These are phyloP conservation scores for Cuculus canorus DNA, from an alignment of 2,797 vertebrate species.

Conservation along the genomic window DNA sequence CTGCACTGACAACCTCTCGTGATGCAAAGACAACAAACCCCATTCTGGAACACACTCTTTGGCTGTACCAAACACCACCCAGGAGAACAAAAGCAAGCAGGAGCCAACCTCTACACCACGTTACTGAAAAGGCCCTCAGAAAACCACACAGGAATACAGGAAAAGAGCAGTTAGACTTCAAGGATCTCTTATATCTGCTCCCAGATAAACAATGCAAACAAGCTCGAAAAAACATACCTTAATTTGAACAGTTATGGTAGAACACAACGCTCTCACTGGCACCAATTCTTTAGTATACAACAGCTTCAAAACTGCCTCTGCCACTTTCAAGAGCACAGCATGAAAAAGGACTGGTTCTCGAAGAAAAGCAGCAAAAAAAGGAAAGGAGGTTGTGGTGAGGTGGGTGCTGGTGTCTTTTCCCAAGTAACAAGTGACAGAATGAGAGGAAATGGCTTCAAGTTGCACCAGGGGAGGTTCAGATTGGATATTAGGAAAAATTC, in stretches of 20 bases:
- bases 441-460: too few relatives aligned
- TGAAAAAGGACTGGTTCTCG: not conserved
- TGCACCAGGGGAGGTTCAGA: too few relatives aligned
- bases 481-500: too few relatives aligned
- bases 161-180: not conserved
- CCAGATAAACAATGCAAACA: not conserved
- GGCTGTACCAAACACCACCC: not conserved
- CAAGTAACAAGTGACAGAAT: too few relatives aligned
- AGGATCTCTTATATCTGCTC: not conserved
- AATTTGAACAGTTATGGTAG: not conserved
- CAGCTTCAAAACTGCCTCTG: not conserved
- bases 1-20: accelerated
- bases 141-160: accelerated
- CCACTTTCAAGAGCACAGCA: not conserved
- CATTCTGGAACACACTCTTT: not conserved
- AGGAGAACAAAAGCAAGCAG: not conserved
- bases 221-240: too few relatives aligned
- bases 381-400: too few relatives aligned
- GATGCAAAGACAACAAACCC: accelerated
- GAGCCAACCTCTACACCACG: not conserved
- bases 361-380: not conserved
- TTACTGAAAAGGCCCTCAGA: not conserved
- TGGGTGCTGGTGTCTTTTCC: too few relatives aligned
- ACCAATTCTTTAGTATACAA: not conserved
- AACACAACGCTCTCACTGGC: not conserved